These are phyloP conservation scores for Diadegma fenestrale DNA, from an alignment of 2,888 invertebrate genomes.

Conservation along the genomic window DNA sequence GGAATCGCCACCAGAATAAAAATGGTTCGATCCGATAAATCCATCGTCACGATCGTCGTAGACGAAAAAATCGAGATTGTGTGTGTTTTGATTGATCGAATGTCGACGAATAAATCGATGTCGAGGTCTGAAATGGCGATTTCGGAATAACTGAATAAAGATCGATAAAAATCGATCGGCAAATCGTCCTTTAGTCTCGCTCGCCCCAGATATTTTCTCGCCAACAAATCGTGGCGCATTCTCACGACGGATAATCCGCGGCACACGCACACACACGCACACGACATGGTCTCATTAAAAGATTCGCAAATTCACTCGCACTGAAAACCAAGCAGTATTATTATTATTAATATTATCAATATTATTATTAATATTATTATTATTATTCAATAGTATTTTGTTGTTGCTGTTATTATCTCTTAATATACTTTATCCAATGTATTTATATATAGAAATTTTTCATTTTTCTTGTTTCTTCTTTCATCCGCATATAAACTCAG, in stretches of 20 bases:
- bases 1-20: background rate
- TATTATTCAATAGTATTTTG: conserved; percentile 78
- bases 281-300: conserved; percentile 65
- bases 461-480: conserved; percentile 61
- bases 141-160: too few species aligned
- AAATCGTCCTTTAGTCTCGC: conserved; percentile 71
- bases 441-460: conserved; percentile 78
- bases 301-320: conserved; percentile 75
- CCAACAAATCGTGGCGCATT: background rate
- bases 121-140: too few species aligned
- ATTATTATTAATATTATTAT: conserved; percentile 57
- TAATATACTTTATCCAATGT: conserved; percentile 85
- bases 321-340: conserved; percentile 85
- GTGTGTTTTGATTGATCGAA: too few species aligned
- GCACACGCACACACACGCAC: conserved; percentile 59
- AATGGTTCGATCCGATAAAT: conserved; percentile 29
- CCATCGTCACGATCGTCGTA: background rate
- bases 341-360: too few species aligned
- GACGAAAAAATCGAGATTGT: too few species aligned
- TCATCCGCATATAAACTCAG: conserved; percentile 81
- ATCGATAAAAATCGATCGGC: too few species aligned
- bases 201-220: conserved; percentile 46
- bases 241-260: conserved; percentile 15
- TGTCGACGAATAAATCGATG: conserved; percentile 9
- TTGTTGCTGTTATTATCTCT: conserved; percentile 82